Conservation (phyloP, 2,113 vertebrate genomes). For the Zingel zingel region DNA sequence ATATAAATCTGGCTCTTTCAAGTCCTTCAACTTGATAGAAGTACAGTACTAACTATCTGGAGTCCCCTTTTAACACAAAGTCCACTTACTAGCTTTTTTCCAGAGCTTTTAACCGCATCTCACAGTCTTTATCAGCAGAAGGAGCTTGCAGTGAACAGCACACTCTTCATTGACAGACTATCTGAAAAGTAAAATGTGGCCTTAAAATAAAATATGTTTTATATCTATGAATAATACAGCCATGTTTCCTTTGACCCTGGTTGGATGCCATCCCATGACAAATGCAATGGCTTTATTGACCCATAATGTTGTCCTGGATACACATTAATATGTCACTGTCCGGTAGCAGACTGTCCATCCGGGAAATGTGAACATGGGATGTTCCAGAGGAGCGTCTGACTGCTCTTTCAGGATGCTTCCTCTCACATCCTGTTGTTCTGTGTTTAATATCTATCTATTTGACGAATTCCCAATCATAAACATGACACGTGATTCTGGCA, state of each 20-base stretch:
- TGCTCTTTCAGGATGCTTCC: constrained; percentile 15
- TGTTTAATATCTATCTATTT: background rate
- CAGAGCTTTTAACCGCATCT: background rate
- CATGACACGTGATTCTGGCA: background rate
- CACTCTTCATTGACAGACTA: background rate
- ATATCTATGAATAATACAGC: no score
- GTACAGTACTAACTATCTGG: no score
- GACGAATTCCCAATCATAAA: constrained; percentile 1
- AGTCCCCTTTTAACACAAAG: no score
- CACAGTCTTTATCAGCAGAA: background rate
- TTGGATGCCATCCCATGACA: background rate
- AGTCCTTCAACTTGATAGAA: background rate
- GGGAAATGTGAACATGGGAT: constrained; percentile 51
- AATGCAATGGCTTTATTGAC: background rate
- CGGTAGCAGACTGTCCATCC: constrained; percentile 21
- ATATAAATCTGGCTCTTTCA: background rate
- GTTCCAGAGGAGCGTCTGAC: constrained; percentile 36
- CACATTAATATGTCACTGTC: background rate
- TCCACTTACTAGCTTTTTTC: background rate
- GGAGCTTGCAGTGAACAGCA: no score
- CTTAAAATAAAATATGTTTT: background rate
- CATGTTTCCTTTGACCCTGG: background rate
- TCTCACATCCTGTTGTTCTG: constrained; percentile 49
- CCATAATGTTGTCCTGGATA: background rate
- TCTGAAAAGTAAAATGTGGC: background rate